Percentiles rank a stretch among this genome's conserved stretches.
phyloP scores from a whole-genome alignment of 2,797 vertebrate species.

The Aulostomus chinensis region DNA sequence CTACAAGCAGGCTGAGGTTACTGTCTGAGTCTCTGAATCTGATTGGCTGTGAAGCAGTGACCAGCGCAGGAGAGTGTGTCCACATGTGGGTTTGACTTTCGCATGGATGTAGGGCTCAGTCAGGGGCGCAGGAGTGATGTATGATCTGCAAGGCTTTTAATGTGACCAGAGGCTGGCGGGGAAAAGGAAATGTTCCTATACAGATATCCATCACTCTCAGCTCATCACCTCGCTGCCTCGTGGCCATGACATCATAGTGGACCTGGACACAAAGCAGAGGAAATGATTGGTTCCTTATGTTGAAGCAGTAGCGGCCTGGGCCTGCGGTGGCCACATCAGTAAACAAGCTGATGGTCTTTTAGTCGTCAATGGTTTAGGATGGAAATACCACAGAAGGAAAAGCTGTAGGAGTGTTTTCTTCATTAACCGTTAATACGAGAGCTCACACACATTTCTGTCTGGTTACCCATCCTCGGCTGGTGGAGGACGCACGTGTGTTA shows the following conservation, averaged over 20 bases:
- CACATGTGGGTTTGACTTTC: slow-evolving; percentile 64
- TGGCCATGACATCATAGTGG: slow-evolving; percentile 75
- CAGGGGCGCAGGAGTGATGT: slow-evolving; percentile 67
- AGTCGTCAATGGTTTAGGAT: slow-evolving; percentile 14
- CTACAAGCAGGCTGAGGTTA: slow-evolving; percentile 30
- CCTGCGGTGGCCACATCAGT: slow-evolving; percentile 54
- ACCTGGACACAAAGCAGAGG: slow-evolving; percentile 43
- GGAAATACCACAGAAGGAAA: slow-evolving; percentile 19
- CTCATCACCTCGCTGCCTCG: slow-evolving; percentile 74
- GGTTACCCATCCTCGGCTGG: not conserved
- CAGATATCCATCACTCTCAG: slow-evolving; percentile 84
- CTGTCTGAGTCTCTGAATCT: slow-evolving; percentile 17
- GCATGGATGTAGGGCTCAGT: slow-evolving; percentile 34
- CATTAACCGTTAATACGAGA: not conserved
- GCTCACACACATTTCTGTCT: slow-evolving; percentile 7
- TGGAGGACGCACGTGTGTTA: no score
- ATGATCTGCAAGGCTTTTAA: slow-evolving; percentile 76
- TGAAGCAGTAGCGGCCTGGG: slow-evolving; percentile 37
- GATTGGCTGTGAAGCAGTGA: slow-evolving; percentile 28
- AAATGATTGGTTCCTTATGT: slow-evolving; percentile 77
- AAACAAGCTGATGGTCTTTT: slow-evolving; percentile 41
- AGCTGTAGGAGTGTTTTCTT: slow-evolving; percentile 3
- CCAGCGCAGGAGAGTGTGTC: slow-evolving; percentile 28
- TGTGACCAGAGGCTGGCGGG: slow-evolving; percentile 76
- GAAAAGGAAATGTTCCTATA: slow-evolving; percentile 79